phyloP scores from a whole-genome alignment of 1,140 invertebrate genomes.

The Cyclina sinensis region DNA sequence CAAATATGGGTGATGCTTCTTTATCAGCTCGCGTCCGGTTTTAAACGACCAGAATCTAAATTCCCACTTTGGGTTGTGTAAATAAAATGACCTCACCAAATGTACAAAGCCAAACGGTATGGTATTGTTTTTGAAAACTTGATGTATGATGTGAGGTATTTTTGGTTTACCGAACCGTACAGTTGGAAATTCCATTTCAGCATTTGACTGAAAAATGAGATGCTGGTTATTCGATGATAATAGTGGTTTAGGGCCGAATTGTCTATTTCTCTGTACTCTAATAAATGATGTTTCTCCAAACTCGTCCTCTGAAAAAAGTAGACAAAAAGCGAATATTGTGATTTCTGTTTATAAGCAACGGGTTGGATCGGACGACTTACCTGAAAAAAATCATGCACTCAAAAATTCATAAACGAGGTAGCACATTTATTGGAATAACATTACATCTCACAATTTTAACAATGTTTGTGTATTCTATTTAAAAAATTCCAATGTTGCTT shows the following conservation, averaged over 20 bases:
- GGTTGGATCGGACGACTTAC: too few relatives aligned
- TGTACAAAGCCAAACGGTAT: background rate
- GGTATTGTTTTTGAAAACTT: background rate
- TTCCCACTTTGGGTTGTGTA: conserved; percentile 18
- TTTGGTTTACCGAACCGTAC: background rate
- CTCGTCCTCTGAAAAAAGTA: background rate
- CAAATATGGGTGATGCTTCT: conserved; percentile 2
- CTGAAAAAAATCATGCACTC: too few relatives aligned
- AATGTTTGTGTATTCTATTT: too few relatives aligned
- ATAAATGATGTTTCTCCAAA: background rate
- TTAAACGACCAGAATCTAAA: conserved; percentile 23
- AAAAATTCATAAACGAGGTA: too few relatives aligned
- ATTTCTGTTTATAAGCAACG: too few relatives aligned
- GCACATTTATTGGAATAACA: too few relatives aligned
- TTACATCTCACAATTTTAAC: too few relatives aligned
- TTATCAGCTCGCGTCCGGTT: conserved; percentile 2
- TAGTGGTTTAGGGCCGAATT: background rate
- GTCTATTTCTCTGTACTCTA: background rate
- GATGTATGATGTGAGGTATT: conserved; percentile 24
- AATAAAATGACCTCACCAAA: background rate
- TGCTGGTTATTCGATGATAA: background rate
- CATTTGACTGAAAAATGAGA: conserved; percentile 7
- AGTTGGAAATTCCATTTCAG: conserved; percentile 17
- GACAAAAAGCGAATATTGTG: too few relatives aligned
- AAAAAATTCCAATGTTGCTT: too few relatives aligned